Conservation (phyloP, 2,888 invertebrate species). For the Tipula vernalis region DNA sequence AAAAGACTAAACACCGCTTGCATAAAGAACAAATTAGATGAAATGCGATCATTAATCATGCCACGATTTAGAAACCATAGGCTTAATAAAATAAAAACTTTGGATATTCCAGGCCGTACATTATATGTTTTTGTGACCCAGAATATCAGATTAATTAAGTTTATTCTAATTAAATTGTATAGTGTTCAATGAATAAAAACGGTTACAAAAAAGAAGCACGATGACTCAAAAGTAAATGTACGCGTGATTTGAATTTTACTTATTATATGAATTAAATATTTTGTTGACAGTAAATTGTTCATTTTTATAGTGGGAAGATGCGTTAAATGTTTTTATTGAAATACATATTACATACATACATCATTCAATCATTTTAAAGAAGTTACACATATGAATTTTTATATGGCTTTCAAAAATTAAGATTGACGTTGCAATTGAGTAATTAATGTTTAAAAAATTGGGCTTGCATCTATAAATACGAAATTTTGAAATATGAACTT, state of each 20-base stretch:
- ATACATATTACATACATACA: background rate
- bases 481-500: background rate
- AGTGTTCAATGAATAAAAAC: background rate
- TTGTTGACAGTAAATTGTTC: background rate
- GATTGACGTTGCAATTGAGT: background rate
- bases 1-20: background rate
- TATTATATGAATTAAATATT: background rate
- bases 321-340: background rate
- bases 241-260: background rate
- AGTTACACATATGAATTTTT: background rate
- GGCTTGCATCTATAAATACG: background rate
- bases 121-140: background rate
- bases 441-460: background rate
- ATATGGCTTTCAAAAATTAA: background rate
- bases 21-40: background rate
- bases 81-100: background rate
- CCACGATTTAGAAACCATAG: background rate
- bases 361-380: background rate
- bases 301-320: background rate
- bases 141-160: background rate
- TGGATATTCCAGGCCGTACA: too few relatives aligned
- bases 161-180: background rate
- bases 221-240: background rate
- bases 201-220: background rate
- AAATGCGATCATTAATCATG: background rate